These are phyloP conservation scores for Macropus fuliginosus DNA, from an alignment of 2,797 vertebrate species.

Conservation along the genomic window DNA sequence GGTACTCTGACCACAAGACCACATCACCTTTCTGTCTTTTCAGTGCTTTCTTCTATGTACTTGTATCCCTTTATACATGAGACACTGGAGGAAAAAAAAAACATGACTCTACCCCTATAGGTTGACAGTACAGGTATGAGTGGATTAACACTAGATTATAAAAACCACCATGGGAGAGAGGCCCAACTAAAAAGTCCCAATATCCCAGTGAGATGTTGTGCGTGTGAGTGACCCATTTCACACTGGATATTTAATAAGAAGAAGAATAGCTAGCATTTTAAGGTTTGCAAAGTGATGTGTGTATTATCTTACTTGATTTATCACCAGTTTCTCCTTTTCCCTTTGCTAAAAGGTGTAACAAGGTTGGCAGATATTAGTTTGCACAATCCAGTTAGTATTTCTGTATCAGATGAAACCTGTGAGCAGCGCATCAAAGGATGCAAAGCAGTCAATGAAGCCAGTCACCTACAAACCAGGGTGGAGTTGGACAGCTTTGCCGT, in stretches of 20 bases:
- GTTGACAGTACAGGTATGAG: background rate
- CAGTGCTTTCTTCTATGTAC: background rate
- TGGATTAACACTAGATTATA: background rate
- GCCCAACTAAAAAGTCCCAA: background rate
- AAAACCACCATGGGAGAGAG: background rate
- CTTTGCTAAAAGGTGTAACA: slow-evolving; percentile 86
- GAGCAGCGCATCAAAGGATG: background rate
- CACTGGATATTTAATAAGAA: rapidly evolving
- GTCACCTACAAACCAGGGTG: background rate
- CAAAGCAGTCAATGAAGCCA: background rate
- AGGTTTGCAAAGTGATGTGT: background rate
- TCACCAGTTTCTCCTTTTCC: background rate
- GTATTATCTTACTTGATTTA: background rate
- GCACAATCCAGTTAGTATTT: slow-evolving; percentile 89
- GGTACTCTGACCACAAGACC: background rate
- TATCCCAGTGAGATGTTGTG: rapidly evolving
- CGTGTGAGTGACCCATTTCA: background rate
- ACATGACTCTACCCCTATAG: too few relatives aligned
- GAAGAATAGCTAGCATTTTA: background rate
- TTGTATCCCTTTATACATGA: background rate
- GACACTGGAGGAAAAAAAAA: background rate
- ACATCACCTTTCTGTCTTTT: background rate
- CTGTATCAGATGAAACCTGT: slow-evolving; percentile 84
- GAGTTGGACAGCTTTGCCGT: slow-evolving; percentile 88
- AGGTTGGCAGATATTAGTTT: slow-evolving; percentile 92